A percentile compares a stretch with the other conserved stretches of the same genome.
These are phyloP conservation scores for Tortricodes alternella DNA, from an alignment of 2,888 invertebrate species.

Conservation along the genomic window DNA sequence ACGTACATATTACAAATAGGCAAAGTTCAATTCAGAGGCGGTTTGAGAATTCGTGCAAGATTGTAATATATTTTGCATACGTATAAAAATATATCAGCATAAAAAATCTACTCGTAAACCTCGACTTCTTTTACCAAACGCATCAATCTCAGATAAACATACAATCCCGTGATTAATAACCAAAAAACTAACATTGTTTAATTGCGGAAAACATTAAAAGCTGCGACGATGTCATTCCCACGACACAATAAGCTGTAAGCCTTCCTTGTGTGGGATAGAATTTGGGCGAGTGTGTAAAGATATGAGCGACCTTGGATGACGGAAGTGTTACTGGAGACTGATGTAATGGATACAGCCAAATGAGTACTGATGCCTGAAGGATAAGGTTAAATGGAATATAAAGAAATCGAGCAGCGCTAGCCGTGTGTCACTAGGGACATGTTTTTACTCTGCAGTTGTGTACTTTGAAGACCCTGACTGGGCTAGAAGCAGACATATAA, in stretches of 20 bases:
- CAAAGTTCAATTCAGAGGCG: too few relatives aligned
- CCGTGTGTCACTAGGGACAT: too few relatives aligned
- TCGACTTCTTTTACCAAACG: background rate
- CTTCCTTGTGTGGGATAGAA: constrained; percentile 1
- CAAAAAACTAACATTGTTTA: background rate
- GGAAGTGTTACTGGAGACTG: background rate
- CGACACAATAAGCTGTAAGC: background rate
- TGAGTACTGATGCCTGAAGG: background rate
- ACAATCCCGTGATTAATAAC: background rate
- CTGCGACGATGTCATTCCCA: background rate
- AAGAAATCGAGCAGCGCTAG: too few relatives aligned
- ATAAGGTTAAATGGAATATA: background rate
- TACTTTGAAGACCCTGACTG: too few relatives aligned
- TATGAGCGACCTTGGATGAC: background rate
- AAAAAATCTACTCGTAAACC: too few relatives aligned
- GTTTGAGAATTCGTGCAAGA: too few relatives aligned
- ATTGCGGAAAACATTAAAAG: constrained; percentile 9
- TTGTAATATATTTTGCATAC: too few relatives aligned
- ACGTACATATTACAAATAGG: too few relatives aligned
- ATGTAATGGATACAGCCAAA: background rate
- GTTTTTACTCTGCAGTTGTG: too few relatives aligned
- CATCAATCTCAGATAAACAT: background rate
- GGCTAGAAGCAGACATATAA: too few relatives aligned
- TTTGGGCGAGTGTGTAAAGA: background rate
- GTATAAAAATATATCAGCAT: too few relatives aligned